These are phyloP conservation scores for Eupeodes latifasciatus DNA, from an alignment of 2,888 invertebrate genomes.

Conservation along the genomic window DNA sequence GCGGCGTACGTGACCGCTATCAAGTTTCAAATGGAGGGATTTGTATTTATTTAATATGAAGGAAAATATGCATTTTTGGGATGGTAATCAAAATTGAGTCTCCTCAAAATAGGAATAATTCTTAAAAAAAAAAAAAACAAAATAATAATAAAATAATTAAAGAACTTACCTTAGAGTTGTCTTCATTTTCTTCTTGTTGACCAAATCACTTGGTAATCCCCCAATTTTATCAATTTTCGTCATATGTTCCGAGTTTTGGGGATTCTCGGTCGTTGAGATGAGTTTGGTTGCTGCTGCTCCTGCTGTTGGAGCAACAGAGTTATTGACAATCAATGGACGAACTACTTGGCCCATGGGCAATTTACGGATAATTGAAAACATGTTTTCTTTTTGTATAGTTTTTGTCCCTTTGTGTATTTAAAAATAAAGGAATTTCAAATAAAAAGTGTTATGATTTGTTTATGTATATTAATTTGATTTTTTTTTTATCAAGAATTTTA, in stretches of 20 bases:
- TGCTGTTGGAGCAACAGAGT: neutral
- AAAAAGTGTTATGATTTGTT: neutral
- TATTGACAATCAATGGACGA: slow-evolving; percentile 55
- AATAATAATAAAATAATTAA: neutral
- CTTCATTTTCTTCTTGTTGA: slow-evolving; percentile 80
- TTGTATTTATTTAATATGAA: slow-evolving; percentile 28
- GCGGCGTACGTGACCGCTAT: slow-evolving; percentile 67
- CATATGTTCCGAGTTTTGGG: slow-evolving; percentile 79
- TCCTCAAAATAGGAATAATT: neutral
- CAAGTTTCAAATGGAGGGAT: slow-evolving; percentile 62
- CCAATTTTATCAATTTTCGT: slow-evolving; percentile 80
- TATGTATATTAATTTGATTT: neutral
- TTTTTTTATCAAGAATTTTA: neutral
- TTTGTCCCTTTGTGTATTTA: neutral
- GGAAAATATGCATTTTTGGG: neutral
- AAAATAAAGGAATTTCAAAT: neutral
- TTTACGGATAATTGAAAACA: slow-evolving; percentile 80
- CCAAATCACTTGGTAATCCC: slow-evolving; percentile 80
- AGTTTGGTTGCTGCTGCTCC: slow-evolving; percentile 33
- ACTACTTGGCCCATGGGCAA: slow-evolving; percentile 73
- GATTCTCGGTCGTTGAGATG: slow-evolving; percentile 81
- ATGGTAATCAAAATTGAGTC: neutral
- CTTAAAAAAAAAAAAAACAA: neutral
- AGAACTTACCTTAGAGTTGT: slow-evolving; percentile 80
- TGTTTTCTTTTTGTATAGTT: slow-evolving; percentile 68